These are phyloP conservation scores for Macroglossus sobrinus DNA, from an alignment of 2,113 vertebrate genomes.

Conservation along the genomic window DNA sequence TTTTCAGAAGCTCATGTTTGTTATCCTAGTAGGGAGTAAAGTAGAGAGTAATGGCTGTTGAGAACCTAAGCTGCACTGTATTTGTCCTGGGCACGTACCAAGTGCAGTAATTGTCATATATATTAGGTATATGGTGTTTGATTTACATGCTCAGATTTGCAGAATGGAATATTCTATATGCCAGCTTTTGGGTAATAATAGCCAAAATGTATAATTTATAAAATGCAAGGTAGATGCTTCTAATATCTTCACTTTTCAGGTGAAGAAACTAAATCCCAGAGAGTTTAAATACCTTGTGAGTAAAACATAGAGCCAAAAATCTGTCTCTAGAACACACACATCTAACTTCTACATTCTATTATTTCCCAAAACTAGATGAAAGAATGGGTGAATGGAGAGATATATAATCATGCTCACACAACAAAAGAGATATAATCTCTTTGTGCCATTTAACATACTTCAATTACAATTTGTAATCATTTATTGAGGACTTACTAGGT, in stretches of 20 bases:
- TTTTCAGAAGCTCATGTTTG: neutral
- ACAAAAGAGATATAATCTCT: neutral
- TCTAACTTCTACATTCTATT: neutral
- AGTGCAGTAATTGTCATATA: neutral
- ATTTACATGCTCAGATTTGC: conserved; percentile 10
- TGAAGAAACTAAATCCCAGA: conserved; percentile 21
- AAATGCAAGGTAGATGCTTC: neutral
- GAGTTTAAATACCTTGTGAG: neutral
- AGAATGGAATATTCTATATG: neutral
- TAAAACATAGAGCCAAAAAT: neutral
- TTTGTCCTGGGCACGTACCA: neutral
- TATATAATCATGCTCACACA: neutral
- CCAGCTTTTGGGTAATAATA: neutral
- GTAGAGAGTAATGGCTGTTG: neutral
- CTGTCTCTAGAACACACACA: neutral
- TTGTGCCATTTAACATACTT: neutral
- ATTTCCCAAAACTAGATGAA: neutral
- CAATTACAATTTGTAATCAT: neutral
- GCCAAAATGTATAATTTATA: neutral
- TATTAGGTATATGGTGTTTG: neutral
- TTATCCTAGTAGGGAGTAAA: neutral
- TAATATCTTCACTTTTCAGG: neutral
- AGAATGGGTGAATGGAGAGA: neutral
- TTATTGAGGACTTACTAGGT: neutral
- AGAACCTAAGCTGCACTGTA: neutral